A percentile compares a stretch with the other conserved stretches of the same genome.
phyloP scores from a whole-genome alignment of 2,888 invertebrate genomes.

The Dryadula phaetusa region DNA sequence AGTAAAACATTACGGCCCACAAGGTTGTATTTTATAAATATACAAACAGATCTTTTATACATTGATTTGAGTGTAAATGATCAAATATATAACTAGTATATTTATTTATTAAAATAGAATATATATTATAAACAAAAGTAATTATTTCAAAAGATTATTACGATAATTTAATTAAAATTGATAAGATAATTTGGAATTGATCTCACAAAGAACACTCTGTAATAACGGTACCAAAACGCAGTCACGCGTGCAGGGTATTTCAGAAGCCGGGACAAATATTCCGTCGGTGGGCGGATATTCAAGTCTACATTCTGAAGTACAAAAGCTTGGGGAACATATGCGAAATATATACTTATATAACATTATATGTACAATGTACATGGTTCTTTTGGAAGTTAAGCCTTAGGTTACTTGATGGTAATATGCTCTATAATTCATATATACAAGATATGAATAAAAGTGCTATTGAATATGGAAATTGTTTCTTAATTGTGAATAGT shows the following conservation, averaged over 20 bases:
- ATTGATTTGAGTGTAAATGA: too few species aligned
- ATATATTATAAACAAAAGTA: not conserved
- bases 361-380: not conserved
- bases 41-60: too few species aligned
- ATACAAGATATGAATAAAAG: not conserved
- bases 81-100: not conserved
- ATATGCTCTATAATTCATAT: not conserved
- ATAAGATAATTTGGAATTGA: slow-evolving; percentile 9
- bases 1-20: too few species aligned
- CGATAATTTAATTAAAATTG: not conserved
- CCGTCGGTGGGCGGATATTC: slow-evolving; percentile 8
- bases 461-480: not conserved
- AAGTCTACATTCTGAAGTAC: slow-evolving; percentile 9
- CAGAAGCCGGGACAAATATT: slow-evolving; percentile 12
- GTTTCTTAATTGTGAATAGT: not conserved
- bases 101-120: not conserved
- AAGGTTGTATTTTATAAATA: too few species aligned
- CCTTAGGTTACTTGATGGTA: not conserved
- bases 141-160: not conserved
- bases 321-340: not conserved
- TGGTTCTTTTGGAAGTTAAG: not conserved
- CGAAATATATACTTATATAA: not conserved
- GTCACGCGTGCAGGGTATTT: slow-evolving; percentile 19
- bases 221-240: slow-evolving; percentile 10
- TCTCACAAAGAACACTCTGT: not conserved